phyloP scores from a whole-genome alignment of 2,113 vertebrate species.

The Uria lomvia region DNA sequence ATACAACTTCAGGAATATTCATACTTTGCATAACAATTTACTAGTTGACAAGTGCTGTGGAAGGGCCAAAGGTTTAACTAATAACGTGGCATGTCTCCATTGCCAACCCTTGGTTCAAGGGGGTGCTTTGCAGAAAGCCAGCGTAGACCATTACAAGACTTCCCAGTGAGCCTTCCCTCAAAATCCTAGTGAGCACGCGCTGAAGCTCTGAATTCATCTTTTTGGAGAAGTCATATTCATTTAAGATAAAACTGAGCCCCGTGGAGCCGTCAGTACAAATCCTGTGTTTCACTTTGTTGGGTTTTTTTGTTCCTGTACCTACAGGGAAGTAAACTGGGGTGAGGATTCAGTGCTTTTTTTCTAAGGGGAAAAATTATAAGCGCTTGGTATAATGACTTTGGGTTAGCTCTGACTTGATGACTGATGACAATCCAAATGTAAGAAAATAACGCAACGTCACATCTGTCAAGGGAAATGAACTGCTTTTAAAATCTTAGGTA shows the following conservation, averaged over 20 bases:
- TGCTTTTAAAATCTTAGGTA: slow-evolving; percentile 13
- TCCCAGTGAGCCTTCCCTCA: not conserved
- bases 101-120: not conserved
- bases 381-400: not conserved
- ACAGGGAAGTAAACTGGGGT: not conserved
- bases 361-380: not conserved
- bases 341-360: not conserved
- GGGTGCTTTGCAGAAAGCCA: not conserved
- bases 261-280: not conserved
- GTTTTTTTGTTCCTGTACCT: not conserved
- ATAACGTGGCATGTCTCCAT: not conserved
- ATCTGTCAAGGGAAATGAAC: not conserved
- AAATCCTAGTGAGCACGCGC: not conserved
- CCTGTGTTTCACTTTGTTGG: not conserved
- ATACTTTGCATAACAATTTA: not conserved
- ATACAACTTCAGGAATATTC: not conserved
- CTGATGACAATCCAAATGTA: slow-evolving; percentile 24
- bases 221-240: not conserved
- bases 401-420: slow-evolving; percentile 12
- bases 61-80: not conserved
- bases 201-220: not conserved
- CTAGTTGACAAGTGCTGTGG: not conserved
- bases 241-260: not conserved
- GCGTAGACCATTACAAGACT: not conserved
- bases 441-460: not conserved